Conservation (phyloP, 1,140 invertebrate species). For the Procambarus virginalis region DNA sequence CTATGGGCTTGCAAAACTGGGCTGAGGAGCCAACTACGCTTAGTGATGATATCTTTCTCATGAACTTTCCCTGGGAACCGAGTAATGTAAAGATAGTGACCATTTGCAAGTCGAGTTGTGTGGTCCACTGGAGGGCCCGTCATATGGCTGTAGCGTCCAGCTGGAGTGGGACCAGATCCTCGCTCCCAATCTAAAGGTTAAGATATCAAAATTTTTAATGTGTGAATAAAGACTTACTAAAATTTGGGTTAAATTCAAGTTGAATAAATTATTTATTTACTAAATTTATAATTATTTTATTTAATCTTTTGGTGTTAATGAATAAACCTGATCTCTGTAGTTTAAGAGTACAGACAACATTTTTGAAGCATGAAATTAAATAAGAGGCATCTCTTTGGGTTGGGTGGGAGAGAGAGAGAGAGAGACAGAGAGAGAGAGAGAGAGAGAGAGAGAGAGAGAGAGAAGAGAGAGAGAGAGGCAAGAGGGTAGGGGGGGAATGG, state of each 20-base stretch:
- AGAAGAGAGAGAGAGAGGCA: background rate
- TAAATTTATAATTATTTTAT: no score
- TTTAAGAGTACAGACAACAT: no score
- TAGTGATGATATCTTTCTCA: background rate
- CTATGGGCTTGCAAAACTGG: conserved; percentile 21
- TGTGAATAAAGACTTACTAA: background rate
- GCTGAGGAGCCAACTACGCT: conserved; percentile 49
- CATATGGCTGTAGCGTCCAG: conserved; percentile 14
- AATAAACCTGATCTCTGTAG: no score
- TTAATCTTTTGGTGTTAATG: no score
- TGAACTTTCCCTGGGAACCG: background rate
- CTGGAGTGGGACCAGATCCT: background rate
- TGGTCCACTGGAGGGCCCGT: conserved; percentile 57
- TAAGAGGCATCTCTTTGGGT: no score
- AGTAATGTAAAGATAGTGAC: conserved; percentile 49
- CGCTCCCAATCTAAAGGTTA: conserved; percentile 25
- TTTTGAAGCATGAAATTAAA: no score
- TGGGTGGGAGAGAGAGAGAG: no score
- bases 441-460: conserved; percentile 7
- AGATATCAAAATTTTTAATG: background rate
- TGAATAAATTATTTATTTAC: no score
- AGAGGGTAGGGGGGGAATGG: no score
- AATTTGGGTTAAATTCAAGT: no score
- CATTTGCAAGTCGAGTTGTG: conserved; percentile 33
- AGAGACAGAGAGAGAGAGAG: no score